Base-by-base conservation (phyloP, 2,113 vertebrate species). In the Peucedramus taeniatus region DNA sequence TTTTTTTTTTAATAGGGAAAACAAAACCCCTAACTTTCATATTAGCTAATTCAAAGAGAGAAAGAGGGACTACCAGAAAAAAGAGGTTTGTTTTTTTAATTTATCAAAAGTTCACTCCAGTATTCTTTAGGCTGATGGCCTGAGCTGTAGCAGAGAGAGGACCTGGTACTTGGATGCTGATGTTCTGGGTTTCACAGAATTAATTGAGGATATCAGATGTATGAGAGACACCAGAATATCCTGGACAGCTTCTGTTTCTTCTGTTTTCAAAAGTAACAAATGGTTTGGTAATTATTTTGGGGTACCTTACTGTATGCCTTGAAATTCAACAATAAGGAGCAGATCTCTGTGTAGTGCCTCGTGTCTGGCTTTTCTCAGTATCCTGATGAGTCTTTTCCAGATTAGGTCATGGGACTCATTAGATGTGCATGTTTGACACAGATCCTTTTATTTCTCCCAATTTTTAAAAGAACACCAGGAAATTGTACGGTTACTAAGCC, bases 391-490 rank as follows among this genome's bases (percentile, higher is more conserved):
- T 47, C 92, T 89, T 95, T 89, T 78, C 72, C 83, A 81, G 51
- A 69, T 83, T 69, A 93, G 44, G 85, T 96, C 85, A 51, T 69
- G 76, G 88, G 86, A 89, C 86, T 93, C 86, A 74, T 87, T 94
- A 95, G 87, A 71, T 87, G 68, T 90, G 93, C 76, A 33, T 78
- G 71, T 90, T 85, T 91, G 92, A 91, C 75, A 87, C 39, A 81
- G 83, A 91, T 87, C 77, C 79, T 90, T 88, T 91, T 88, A 83
- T 87, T 86, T 77, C 85, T 95, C 50, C 17, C 30, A 19, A 11
- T 89, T 95, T 94, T 94, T 93, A 89, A 92, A 96, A 92, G 93
- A 92, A 70, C 94, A 93, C 90, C 88, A 96, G 94, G 93, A 95
- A 96, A 94, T 86, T 91, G 75, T 90, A 77, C 85, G 66, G 93